Evolutionary conservation across 2,113 vertebrate genomes (phyloP).

Genomic region (Sphyrna mokarran): DNA sequence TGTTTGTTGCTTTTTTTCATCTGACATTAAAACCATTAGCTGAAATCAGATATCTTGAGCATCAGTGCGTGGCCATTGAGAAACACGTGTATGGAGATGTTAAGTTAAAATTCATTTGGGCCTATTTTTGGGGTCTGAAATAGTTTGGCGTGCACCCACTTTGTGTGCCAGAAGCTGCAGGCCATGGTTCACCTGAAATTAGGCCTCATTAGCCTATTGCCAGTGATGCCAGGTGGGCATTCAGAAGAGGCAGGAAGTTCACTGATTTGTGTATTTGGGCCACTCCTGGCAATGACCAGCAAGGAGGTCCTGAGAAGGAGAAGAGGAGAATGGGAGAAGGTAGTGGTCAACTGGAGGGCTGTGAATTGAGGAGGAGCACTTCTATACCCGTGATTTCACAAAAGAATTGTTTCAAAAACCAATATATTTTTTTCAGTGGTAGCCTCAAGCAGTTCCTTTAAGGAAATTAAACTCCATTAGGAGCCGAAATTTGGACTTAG

Average conservation of each 20-base stretch:
- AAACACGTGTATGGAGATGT: background rate
- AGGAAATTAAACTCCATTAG: background rate
- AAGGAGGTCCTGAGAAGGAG: background rate
- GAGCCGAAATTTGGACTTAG: background rate
- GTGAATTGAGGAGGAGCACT: background rate
- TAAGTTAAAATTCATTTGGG: background rate
- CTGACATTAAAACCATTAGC: background rate
- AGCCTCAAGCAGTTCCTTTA: background rate
- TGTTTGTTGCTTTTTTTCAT: background rate
- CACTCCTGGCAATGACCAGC: background rate
- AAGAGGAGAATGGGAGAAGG: background rate
- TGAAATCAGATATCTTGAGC: background rate
- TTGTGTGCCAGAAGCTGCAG: background rate
- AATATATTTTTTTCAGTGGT: background rate
- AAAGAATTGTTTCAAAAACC: background rate
- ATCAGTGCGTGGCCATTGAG: background rate
- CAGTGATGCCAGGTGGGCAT: background rate
- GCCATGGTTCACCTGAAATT: background rate
- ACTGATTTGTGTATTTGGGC: background rate
- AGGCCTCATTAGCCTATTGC: background rate
- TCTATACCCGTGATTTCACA: background rate
- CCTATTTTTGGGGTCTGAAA: background rate
- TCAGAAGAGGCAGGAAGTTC: background rate
- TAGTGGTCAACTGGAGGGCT: background rate
- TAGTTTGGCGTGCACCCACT: background rate